Evolutionary conservation across 2,113 vertebrate genomes (phyloP).

Genomic region (Grallaria varia): DNA sequence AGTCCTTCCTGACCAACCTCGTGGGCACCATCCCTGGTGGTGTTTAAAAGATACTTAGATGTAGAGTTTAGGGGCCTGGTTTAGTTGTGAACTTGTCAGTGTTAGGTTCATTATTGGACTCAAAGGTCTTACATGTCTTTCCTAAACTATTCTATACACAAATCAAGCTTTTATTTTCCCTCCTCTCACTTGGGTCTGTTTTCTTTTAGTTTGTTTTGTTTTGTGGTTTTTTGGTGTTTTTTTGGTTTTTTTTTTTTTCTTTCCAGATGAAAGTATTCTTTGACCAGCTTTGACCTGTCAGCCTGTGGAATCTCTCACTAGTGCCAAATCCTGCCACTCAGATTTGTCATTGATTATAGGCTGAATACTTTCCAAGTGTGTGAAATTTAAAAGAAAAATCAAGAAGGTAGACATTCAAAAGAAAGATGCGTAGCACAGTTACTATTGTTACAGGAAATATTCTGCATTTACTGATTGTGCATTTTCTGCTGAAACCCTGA

Average conservation of each 20-base stretch:
- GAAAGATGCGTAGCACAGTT: background rate
- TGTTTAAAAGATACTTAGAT: background rate
- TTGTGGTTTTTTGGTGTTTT: too few relatives aligned
- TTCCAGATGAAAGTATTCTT: background rate
- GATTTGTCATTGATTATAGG: background rate
- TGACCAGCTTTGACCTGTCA: background rate
- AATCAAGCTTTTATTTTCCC: background rate
- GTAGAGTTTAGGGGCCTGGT: background rate
- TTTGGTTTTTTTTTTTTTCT: background rate
- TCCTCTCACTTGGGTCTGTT: too few relatives aligned
- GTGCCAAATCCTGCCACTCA: background rate
- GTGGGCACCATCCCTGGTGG: background rate
- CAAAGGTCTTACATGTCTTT: background rate
- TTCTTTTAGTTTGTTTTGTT: too few relatives aligned
- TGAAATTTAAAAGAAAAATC: background rate
- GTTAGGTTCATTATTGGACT: background rate
- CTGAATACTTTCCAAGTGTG: background rate
- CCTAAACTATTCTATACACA: background rate
- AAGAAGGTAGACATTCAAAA: background rate
- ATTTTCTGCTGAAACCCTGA: background rate
- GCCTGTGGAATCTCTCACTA: background rate
- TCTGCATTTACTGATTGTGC: background rate
- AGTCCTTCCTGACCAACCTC: background rate
- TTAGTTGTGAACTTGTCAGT: background rate
- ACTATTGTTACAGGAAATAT: background rate